A percentile compares a stretch with the other conserved stretches of the same genome.
Conservation (phyloP, 1,140 invertebrate species). For the Oedothorax gibbosus region DNA sequence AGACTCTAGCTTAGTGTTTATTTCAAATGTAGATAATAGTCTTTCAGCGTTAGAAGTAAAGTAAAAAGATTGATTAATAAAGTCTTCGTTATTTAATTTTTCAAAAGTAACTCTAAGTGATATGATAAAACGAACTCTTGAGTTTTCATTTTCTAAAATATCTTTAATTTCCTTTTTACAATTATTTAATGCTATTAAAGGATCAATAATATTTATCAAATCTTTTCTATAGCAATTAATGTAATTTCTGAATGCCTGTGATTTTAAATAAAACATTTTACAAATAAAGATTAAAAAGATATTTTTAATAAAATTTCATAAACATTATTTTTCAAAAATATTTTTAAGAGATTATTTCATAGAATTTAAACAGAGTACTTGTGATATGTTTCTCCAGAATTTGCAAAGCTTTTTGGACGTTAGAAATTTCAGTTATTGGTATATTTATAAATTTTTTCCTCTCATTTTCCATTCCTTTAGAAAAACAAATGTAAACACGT, state of each 20-base stretch:
- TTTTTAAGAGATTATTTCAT: background rate
- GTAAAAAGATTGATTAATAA: conserved; percentile 9
- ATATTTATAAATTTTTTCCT: conserved; percentile 5
- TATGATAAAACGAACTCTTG: background rate
- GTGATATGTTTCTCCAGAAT: background rate
- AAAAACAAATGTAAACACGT: background rate
- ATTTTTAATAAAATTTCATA: background rate
- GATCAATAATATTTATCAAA: background rate
- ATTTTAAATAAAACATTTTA: background rate
- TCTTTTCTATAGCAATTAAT: background rate
- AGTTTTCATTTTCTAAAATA: conserved; percentile 15
- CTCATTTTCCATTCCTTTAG: background rate
- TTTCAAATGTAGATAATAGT: conserved; percentile 3
- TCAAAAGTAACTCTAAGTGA: conserved; percentile 4
- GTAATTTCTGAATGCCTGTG: background rate
- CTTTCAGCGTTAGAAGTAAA: conserved; percentile 20
- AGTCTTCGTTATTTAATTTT: background rate
- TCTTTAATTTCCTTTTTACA: conserved; percentile 1
- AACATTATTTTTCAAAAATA: background rate
- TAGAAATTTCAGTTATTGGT: background rate
- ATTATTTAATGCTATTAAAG: conserved; percentile 10
- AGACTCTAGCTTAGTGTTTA: background rate
- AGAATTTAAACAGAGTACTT: background rate
- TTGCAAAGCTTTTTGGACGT: background rate
- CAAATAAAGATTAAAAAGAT: background rate